Conservation (phyloP, 2,888 invertebrate genomes). For the Folsomia manolachei region DNA sequence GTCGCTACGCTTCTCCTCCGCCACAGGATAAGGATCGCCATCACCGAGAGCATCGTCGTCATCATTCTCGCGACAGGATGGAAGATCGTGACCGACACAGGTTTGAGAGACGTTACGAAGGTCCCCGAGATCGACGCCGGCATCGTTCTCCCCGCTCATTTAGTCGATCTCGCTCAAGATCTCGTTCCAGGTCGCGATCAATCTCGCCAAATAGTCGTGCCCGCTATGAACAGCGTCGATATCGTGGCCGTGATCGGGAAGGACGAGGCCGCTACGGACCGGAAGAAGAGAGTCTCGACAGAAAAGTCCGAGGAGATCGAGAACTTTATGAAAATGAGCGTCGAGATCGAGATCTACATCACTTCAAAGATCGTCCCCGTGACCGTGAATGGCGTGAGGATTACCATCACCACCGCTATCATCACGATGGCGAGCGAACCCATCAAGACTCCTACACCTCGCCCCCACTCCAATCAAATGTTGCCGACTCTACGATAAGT, state of each 20-base stretch:
- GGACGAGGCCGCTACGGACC: conserved; percentile 20
- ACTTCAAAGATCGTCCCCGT: conserved; percentile 19
- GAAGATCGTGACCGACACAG: neutral
- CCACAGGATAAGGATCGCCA: neutral
- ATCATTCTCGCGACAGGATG: neutral
- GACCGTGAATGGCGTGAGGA: conserved; percentile 14
- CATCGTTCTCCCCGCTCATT: conserved; percentile 25
- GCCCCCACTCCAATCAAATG: conserved; percentile 55
- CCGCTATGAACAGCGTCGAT: conserved; percentile 3
- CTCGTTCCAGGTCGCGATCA: conserved; percentile 29
- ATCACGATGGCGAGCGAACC: neutral
- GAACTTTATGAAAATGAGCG: neutral
- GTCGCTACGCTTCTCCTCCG: neutral
- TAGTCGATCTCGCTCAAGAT: conserved; percentile 25
- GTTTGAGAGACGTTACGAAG: conserved; percentile 13
- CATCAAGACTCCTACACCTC: neutral
- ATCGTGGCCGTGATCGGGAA: conserved; percentile 23
- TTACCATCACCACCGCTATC: neutral
- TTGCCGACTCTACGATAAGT: conserved; percentile 60
- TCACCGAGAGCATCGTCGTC: neutral
- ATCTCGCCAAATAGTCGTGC: conserved; percentile 25
- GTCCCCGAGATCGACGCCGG: conserved; percentile 27
- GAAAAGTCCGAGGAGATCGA: neutral
- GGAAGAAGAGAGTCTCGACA: conserved; percentile 3
- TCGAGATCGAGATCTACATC: neutral